Evolutionary conservation across 2,888 invertebrate genomes (phyloP).

Genomic region (Panopea generosa): DNA sequence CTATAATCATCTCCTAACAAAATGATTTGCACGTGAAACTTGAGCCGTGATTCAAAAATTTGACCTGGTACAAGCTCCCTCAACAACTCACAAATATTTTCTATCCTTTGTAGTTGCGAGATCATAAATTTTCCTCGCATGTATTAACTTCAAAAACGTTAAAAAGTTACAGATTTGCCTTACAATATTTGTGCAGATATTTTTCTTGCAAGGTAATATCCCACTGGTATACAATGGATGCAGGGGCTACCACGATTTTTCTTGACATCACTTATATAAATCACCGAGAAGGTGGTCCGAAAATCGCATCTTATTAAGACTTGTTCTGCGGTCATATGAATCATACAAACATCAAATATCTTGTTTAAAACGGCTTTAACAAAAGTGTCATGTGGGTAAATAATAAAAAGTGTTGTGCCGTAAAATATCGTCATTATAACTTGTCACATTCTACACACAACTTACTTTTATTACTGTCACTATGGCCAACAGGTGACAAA

Average conservation of each 20-base stretch:
- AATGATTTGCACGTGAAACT: conserved; percentile 55
- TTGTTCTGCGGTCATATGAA: conserved; percentile 20
- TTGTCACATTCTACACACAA: conserved; percentile 19
- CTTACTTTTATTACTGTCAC: no score
- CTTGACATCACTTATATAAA: no score
- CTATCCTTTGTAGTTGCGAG: conserved; percentile 33
- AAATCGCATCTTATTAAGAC: no score
- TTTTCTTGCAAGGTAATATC: no score
- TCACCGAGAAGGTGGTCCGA: no score
- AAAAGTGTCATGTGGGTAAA: conserved; percentile 1
- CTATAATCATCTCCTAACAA: conserved; percentile 61
- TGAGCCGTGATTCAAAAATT: conserved; percentile 45
- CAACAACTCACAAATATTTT: conserved; percentile 43
- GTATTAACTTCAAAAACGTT: conserved; percentile 9
- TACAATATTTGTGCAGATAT: background rate
- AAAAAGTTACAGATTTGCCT: background rate
- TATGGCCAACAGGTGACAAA: conserved; percentile 31
- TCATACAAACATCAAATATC: conserved; percentile 9
- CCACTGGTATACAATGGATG: no score
- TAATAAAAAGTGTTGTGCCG: background rate
- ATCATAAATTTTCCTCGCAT: conserved; percentile 58
- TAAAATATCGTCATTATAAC: conserved; percentile 42
- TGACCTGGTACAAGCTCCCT: conserved; percentile 47
- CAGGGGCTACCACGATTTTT: no score
- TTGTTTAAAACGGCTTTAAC: conserved; percentile 11